Percentiles rank a stretch among this genome's conserved stretches.
Evolutionary conservation across 1,140 invertebrate genomes (phyloP).

Genomic region (Cotesia vestalis): DNA sequence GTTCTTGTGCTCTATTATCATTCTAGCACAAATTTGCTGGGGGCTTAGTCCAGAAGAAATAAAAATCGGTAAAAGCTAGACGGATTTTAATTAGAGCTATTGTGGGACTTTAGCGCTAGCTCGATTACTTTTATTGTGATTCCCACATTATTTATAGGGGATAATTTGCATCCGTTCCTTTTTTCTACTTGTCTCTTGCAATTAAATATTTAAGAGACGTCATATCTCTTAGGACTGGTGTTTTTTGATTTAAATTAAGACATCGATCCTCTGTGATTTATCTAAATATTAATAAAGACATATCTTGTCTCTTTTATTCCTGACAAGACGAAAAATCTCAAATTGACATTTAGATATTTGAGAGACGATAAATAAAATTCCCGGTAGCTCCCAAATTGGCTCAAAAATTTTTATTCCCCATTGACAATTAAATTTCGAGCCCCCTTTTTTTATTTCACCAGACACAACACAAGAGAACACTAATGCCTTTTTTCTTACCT

Average conservation of each 20-base stretch:
- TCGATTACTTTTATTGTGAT: too few species aligned
- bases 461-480: too few species aligned
- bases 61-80: too few species aligned
- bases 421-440: not conserved
- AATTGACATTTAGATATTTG: constrained; percentile 4
- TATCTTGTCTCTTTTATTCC: not conserved
- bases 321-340: too few species aligned
- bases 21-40: too few species aligned
- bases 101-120: too few species aligned
- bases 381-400: constrained; percentile 24
- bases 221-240: not conserved
- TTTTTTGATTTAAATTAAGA: constrained; percentile 3
- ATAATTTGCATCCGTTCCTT: too few species aligned
- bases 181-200: too few species aligned
- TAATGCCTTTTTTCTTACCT: not conserved
- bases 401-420: constrained; percentile 18
- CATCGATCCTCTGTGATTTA: constrained; percentile 34
- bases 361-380: constrained; percentile 17
- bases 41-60: too few species aligned
- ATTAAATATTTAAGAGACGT: too few species aligned
- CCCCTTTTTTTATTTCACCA: not conserved
- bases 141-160: too few species aligned
- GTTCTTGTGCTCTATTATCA: not conserved
- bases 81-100: too few species aligned
- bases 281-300: constrained; percentile 18